phyloP scores from a whole-genome alignment of 2,113 vertebrate species.

The Oncorhynchus kisutch region DNA sequence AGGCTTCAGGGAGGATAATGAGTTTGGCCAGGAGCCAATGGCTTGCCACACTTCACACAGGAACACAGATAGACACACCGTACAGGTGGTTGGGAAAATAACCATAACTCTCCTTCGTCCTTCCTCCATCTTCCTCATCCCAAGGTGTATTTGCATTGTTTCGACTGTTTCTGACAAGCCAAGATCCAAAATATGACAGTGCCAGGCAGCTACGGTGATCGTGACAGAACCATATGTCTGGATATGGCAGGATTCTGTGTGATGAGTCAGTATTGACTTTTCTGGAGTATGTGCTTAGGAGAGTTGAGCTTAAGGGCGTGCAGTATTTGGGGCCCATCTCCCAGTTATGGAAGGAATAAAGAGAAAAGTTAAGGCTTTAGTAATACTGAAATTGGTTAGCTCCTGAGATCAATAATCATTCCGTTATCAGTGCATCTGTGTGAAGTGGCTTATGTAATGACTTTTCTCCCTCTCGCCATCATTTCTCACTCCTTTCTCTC shows the following conservation, averaged over 20 bases:
- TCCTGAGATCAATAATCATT: conserved; percentile 50
- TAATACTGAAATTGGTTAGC: conserved; percentile 32
- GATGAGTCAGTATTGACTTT: conserved; percentile 30
- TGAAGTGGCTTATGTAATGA: conserved; percentile 34
- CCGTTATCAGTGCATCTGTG: conserved; percentile 19
- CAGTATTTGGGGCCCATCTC: conserved; percentile 8
- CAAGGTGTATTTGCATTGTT: neutral
- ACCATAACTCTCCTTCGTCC: neutral
- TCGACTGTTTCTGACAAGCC: conserved; percentile 13
- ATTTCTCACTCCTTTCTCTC: neutral
- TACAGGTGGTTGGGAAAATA: conserved; percentile 1
- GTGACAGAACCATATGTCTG: conserved; percentile 1
- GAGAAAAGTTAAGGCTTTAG: conserved; percentile 51
- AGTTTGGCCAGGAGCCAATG: conserved; percentile 53
- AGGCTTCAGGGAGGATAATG: conserved; percentile 53
- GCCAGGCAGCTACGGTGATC: conserved; percentile 4
- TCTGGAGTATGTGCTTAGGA: conserved; percentile 35
- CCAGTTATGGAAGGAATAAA: conserved; percentile 28
- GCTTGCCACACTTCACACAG: conserved; percentile 21
- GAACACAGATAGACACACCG: conserved; percentile 4
- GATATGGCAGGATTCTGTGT: neutral
- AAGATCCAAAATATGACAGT: conserved; percentile 24
- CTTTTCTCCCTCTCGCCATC: neutral
- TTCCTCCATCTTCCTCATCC: conserved; percentile 1
- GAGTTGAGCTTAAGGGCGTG: conserved; percentile 29